Percentiles rank a stretch among this genome's conserved stretches.
phyloP scores from a whole-genome alignment of 2,888 invertebrate species.

The Rhamphomyia laevipes region DNA sequence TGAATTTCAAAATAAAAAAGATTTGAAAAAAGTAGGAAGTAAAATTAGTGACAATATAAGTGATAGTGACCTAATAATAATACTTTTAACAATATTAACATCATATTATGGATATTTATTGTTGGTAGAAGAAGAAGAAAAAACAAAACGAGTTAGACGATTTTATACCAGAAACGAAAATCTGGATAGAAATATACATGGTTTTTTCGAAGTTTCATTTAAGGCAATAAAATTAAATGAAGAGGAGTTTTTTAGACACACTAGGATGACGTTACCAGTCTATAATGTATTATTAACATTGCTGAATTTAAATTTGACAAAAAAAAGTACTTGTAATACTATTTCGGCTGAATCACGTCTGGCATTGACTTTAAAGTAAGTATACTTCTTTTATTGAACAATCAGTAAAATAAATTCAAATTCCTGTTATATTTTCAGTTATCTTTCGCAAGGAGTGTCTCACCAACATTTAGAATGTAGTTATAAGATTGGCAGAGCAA shows the following conservation, averaged over 20 bases:
- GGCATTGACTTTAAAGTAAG: slow-evolving; percentile 5
- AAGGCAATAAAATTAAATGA: neutral
- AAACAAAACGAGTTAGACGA: neutral
- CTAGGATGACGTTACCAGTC: neutral
- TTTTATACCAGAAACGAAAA: neutral
- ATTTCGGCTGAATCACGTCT: neutral
- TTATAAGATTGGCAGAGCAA: slow-evolving; percentile 7
- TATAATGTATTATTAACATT: neutral
- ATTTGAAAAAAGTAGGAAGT: neutral
- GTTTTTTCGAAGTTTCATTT: neutral
- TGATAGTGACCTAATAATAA: neutral
- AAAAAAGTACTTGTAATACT: neutral
- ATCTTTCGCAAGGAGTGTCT: neutral
- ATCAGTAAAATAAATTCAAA: neutral
- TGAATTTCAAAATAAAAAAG: neutral
- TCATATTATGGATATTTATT: too few relatives aligned
- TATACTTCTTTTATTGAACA: neutral
- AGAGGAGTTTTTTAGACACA: neutral
- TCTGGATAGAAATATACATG: neutral
- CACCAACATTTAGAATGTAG: neutral
- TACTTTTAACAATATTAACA: neutral
- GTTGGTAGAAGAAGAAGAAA: too few relatives aligned
- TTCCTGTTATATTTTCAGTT: slow-evolving; percentile 1
- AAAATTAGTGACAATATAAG: neutral
- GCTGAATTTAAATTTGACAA: neutral